Evolutionary conservation across 2,113 vertebrate genomes (phyloP).

Genomic region (Stomatorhinus ivindoensis): DNA sequence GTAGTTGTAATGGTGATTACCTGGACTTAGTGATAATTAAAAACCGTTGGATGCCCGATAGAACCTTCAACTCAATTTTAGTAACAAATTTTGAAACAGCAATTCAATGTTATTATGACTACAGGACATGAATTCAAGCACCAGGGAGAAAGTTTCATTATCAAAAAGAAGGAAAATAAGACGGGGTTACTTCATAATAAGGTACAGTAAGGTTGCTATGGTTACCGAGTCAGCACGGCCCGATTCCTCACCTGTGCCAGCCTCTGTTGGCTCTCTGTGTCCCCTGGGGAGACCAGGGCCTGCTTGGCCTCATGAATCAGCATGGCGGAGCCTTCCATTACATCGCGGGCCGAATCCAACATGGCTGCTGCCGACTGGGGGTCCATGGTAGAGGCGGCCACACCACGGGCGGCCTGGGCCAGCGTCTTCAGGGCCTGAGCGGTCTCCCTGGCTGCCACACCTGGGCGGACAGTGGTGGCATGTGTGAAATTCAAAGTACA

Average conservation of each 20-base stretch:
- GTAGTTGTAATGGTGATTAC: neutral
- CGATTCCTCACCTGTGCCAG: constrained; percentile 79
- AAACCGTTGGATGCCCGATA: neutral
- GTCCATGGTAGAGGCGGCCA: constrained; percentile 84
- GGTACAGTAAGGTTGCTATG: neutral
- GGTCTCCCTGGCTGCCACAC: constrained; percentile 91
- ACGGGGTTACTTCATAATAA: neutral
- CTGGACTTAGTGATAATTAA: neutral
- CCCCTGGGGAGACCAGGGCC: constrained; percentile 84
- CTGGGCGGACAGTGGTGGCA: constrained; percentile 45
- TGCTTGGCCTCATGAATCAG: constrained; percentile 95
- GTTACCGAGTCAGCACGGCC: neutral
- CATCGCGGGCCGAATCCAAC: constrained; percentile 88
- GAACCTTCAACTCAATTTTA: neutral
- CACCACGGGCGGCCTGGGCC: constrained; percentile 89
- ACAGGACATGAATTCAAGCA: neutral
- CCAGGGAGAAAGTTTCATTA: neutral
- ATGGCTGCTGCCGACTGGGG: constrained; percentile 79
- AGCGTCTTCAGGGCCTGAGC: constrained; percentile 89
- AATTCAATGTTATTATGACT: neutral
- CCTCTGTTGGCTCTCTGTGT: constrained; percentile 93
- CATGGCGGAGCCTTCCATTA: constrained; percentile 96
- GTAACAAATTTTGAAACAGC: neutral
- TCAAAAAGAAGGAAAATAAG: neutral
- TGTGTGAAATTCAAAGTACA: neutral